Evolutionary conservation across 2,113 vertebrate species (phyloP), one percentile per base, ranked within the genome.

Genomic region (Microcebus murinus): DNA sequence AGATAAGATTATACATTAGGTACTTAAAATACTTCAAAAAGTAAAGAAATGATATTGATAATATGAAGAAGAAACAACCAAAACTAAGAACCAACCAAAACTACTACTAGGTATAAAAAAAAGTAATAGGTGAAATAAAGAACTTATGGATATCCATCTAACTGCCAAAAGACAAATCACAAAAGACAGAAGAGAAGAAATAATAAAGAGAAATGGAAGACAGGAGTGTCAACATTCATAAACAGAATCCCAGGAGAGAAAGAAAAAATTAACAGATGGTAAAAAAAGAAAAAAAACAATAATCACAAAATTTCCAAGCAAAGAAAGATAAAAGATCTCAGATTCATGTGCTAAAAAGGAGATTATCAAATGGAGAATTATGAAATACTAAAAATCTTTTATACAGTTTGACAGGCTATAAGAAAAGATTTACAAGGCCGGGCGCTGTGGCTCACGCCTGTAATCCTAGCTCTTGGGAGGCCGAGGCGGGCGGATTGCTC

Each of bases 221-320:
- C 12, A 82, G 48, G 86, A 87, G n/a, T 50, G 68, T 42, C 42
- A 87, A 76, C 42, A 83, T 77, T 42, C 63, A 68, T 39, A 76
- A 87, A 87, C 10, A 87, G 6, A 82, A 91, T 61, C 18, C 17
- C 83, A 71, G 29, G 50, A 91, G 55, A 90, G 14, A 45, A 52
- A 6, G 59, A 77, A 86, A 70, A 65, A 92, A 63, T 52, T 90
- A 90, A 59, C 65, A 57, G 57, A 81, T 34, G 52, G 52, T 21
- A 21, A 10, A 48, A 80, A 90, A 86, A 55, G 3, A 57, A 68
- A 74, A 88, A 73, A 39, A 73, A 48, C 63, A 48, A 74, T 42
- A 52, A 91, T 70, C 68, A 68, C 34, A 94, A 83, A 94, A 83
- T 94, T 83, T 77, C 52, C 61, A 87, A 86, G 82, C 70, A 88